Evolutionary conservation across 2,888 invertebrate genomes (phyloP).

Genomic region (Philhelius pedissequus): DNA sequence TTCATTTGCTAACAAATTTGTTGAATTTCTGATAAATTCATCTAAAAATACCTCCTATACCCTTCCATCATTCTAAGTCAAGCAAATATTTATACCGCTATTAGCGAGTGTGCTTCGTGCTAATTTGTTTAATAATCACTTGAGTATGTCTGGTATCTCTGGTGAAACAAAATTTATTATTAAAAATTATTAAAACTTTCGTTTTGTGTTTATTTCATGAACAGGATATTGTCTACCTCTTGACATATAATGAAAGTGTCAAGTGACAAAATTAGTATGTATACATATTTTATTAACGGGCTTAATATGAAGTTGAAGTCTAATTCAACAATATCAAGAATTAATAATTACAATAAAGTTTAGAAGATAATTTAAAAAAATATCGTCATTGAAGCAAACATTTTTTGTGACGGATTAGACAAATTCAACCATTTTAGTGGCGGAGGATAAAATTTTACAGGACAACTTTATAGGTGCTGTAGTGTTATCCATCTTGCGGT

Average conservation of each 20-base stretch:
- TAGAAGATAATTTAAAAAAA: too few relatives aligned
- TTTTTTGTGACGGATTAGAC: too few relatives aligned
- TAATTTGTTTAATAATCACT: constrained; percentile 51
- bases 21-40: constrained; percentile 22
- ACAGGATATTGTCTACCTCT: background rate
- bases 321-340: too few relatives aligned
- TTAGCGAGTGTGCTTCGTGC: constrained; percentile 17
- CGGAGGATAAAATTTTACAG: too few relatives aligned
- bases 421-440: too few relatives aligned
- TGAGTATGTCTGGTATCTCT: background rate
- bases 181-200: background rate
- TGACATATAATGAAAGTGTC: too few relatives aligned
- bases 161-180: background rate
- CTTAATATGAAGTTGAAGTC: too few relatives aligned
- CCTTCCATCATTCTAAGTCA: background rate
- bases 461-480: too few relatives aligned
- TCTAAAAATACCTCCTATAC: constrained; percentile 38
- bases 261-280: background rate
- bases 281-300: background rate
- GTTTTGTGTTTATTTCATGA: background rate
- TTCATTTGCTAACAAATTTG: background rate
- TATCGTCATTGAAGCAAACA: too few relatives aligned
- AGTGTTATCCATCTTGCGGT: too few relatives aligned
- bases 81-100: constrained; percentile 3
- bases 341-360: too few relatives aligned